Percentiles rank a stretch among this genome's conserved stretches.
phyloP scores from a whole-genome alignment of 92 coral and sea anemone genomes.

The Epizoanthus stellaris region DNA sequence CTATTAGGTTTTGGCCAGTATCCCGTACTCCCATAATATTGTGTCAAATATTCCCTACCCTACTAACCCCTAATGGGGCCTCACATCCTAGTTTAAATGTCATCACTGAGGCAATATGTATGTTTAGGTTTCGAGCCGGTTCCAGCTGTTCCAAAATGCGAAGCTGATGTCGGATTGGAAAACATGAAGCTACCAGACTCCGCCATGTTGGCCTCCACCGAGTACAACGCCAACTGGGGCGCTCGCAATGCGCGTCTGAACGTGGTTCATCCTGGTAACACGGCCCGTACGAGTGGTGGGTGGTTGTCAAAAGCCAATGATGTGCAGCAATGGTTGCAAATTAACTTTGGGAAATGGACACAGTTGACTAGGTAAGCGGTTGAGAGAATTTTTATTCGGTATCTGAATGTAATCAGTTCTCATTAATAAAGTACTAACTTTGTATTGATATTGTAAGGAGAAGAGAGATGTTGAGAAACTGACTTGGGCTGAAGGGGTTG shows the following conservation, averaged over 20 bases:
- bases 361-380: constrained; percentile 8
- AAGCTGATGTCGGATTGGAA: constrained; percentile 18
- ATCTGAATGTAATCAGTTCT: too few species aligned
- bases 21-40: too few species aligned
- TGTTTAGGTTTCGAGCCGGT: constrained; percentile 1
- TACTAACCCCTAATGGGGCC: too few species aligned
- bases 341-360: constrained; percentile 16
- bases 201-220: constrained; percentile 11
- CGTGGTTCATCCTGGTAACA: constrained; percentile 10
- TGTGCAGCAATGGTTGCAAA: constrained; percentile 29
- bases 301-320: neutral
- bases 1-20: too few species aligned
- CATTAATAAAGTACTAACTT: too few species aligned
- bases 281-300: constrained; percentile 17
- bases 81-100: too few species aligned
- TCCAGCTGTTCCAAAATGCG: constrained; percentile 4
- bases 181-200: constrained; percentile 25
- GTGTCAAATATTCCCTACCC: too few species aligned
- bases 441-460: too few species aligned
- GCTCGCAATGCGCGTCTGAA: constrained; percentile 11
- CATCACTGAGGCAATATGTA: too few species aligned
- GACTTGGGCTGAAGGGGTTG: too few species aligned
- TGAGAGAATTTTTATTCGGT: too few species aligned
- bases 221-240: neutral
- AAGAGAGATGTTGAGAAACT: too few species aligned